phyloP scores from a whole-genome alignment of 2,797 vertebrate genomes.

The Prionace glauca region DNA sequence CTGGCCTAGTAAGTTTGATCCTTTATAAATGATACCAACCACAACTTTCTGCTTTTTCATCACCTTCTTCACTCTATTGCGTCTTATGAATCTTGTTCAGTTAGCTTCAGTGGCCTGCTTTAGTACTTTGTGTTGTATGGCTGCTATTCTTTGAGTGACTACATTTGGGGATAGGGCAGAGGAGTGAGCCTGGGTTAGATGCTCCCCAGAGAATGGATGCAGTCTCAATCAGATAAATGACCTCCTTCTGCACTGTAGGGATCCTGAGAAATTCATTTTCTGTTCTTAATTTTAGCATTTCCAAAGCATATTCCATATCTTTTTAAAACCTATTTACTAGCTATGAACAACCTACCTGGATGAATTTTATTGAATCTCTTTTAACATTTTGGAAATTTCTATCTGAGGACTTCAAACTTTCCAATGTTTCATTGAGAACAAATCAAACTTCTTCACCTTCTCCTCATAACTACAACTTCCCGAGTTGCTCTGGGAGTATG shows the following conservation, averaged over 20 bases:
- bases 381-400: neutral
- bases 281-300: neutral
- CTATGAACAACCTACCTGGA: neutral
- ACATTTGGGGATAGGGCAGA: too few species aligned
- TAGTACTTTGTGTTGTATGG: neutral
- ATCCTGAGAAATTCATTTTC: too few species aligned
- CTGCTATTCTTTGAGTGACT: neutral
- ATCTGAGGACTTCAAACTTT: neutral
- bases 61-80: neutral
- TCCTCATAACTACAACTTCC: neutral
- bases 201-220: too few species aligned
- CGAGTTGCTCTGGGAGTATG: neutral
- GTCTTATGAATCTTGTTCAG: neutral
- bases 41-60: neutral
- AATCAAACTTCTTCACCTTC: neutral
- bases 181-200: too few species aligned
- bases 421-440: neutral
- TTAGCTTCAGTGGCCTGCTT: neutral
- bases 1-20: neutral
- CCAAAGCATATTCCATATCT: neutral
- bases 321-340: neutral
- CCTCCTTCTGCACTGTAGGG: too few species aligned
- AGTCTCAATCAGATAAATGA: too few species aligned
- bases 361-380: neutral
- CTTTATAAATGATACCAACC: neutral